These are phyloP conservation scores for Mythimna ferrago DNA, from an alignment of 2,888 invertebrate genomes.

Conservation along the genomic window DNA sequence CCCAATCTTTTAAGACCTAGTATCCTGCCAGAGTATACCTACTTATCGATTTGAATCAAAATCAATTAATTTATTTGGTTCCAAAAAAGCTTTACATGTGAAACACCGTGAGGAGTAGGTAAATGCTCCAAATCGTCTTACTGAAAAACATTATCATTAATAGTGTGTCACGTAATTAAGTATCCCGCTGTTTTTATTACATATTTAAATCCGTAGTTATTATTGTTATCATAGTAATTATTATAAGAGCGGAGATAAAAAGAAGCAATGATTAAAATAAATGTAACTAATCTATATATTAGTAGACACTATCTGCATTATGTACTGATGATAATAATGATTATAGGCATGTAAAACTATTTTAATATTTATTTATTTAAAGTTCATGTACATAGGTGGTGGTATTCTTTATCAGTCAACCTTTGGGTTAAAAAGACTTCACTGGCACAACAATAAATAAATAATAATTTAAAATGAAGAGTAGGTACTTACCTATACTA, in stretches of 20 bases:
- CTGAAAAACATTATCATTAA: background rate
- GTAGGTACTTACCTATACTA: too few species aligned
- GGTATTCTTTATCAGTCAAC: too few species aligned
- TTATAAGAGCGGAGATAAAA: constrained; percentile 1
- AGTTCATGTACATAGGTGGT: too few species aligned
- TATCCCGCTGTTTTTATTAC: background rate
- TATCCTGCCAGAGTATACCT: too few species aligned
- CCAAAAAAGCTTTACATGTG: too few species aligned
- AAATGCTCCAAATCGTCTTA: background rate
- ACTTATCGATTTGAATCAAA: too few species aligned
- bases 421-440: too few species aligned
- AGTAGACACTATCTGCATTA: background rate
- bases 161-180: constrained; percentile 1
- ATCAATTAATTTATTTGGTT: too few species aligned
- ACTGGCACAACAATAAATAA: too few species aligned
- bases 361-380: constrained; percentile 13
- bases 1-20: too few species aligned
- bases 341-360: background rate
- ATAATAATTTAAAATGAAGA: too few species aligned
- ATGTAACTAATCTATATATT: constrained; percentile 25
- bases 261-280: background rate
- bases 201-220: background rate
- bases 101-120: too few species aligned
- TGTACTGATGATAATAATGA: constrained; percentile 16
- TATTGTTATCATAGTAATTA: constrained; percentile 5